A percentile compares a stretch with the other conserved stretches of the same genome.
phyloP scores from a whole-genome alignment of 2,797 vertebrate species.

The Numenius phaeopus region DNA sequence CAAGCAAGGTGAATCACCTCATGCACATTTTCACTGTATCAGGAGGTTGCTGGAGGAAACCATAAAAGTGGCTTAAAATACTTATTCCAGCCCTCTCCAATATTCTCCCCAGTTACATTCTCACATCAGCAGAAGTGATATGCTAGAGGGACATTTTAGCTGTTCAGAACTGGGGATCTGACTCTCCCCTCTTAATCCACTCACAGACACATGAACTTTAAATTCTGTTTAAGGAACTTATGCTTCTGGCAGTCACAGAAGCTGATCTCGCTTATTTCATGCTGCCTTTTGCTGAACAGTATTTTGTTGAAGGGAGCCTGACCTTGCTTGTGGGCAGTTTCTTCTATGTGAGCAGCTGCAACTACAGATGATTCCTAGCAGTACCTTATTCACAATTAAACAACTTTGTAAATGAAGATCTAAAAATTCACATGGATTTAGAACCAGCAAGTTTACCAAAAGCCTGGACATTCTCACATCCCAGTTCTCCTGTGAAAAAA shows the following conservation, averaged over 20 bases:
- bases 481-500: not conserved
- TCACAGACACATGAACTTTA: not conserved
- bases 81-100: not conserved
- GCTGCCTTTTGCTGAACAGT: not conserved
- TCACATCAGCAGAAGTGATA: not conserved
- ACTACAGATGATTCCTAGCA: not conserved
- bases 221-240: not conserved
- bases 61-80: not conserved
- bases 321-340: not conserved
- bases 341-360: not conserved
- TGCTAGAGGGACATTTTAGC: not conserved
- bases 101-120: not conserved
- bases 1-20: not conserved
- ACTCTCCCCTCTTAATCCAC: not conserved
- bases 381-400: not conserved
- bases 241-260: not conserved
- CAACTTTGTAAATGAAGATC: not conserved
- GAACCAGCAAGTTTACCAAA: not conserved
- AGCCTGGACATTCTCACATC: not conserved
- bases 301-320: not conserved
- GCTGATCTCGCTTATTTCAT: not conserved
- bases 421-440: not conserved
- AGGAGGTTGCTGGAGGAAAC: not conserved
- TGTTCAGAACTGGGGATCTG: not conserved
- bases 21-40: not conserved